These are phyloP conservation scores for Orthonychiurus folsomi DNA, from an alignment of 2,888 invertebrate species.

Conservation along the genomic window DNA sequence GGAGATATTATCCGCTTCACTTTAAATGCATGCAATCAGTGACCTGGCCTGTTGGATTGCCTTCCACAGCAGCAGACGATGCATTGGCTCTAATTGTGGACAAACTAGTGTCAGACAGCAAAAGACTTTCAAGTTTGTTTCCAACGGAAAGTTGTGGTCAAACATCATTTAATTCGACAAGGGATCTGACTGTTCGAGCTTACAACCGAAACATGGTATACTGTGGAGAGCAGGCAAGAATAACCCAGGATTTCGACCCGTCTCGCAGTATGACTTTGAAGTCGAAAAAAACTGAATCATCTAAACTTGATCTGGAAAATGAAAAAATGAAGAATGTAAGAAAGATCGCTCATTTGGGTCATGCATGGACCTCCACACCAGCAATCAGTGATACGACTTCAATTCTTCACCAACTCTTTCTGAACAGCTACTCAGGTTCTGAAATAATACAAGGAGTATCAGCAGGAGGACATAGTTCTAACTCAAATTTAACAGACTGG, in stretches of 20 bases:
- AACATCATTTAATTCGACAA: too few relatives aligned
- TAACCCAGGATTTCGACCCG: conserved; percentile 8
- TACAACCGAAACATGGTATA: too few relatives aligned
- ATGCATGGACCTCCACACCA: conserved; percentile 11
- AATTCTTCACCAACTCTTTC: too few relatives aligned
- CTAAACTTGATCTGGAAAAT: neutral
- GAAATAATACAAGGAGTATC: too few relatives aligned
- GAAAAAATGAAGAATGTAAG: conserved; percentile 8
- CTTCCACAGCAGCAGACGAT: conserved; percentile 15
- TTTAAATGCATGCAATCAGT: conserved; percentile 19
- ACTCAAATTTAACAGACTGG: conserved; percentile 16
- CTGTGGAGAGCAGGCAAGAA: too few relatives aligned
- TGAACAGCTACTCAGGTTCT: too few relatives aligned
- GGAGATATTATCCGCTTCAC: conserved; percentile 17
- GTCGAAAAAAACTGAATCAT: too few relatives aligned
- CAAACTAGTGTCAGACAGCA: conserved; percentile 15
- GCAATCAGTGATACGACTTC: neutral
- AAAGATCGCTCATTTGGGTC: conserved; percentile 8
- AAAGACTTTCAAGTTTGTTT: conserved; percentile 6
- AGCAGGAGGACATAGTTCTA: too few relatives aligned
- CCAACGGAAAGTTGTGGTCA: too few relatives aligned
- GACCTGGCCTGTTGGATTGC: neutral
- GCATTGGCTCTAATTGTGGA: conserved; percentile 19
- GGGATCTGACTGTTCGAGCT: too few relatives aligned
- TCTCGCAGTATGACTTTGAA: too few relatives aligned